Evolutionary conservation across 2,113 vertebrate species (phyloP), one percentile per base, ranked within the genome.

Genomic region (Cacatua alba): DNA sequence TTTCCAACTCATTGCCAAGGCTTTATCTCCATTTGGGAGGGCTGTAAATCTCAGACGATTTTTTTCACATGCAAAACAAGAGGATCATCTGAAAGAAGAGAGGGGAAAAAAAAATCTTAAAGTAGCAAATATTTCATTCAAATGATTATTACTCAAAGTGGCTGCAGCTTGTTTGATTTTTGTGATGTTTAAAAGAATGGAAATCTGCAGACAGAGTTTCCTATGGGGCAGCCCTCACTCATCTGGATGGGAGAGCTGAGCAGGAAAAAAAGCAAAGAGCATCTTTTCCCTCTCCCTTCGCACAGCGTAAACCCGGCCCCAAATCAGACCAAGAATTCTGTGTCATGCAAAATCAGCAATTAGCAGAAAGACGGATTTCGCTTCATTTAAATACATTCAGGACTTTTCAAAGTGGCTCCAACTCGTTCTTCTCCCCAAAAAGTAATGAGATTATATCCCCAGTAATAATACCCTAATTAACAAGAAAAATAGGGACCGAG

Each of bases 1-100:
- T 99, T 98, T 98, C 98, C 97, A 98, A 98, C 92, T 93, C 97
- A 97, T 98, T 98, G 98, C 97, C 98, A 98, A 97, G 97, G 97
- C 96, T 97, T 97, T 97, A 97, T 97, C 97, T 98, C 97, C 93
- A 96, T 97, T 97, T 98, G 96, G 97, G 97, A 98, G 98, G 98
- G 98, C 98, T 97, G 95, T 95, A 97, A 98, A 98, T 97, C 98
- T 98, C 97, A 98, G 97, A 97, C 97, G 95, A 97, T 93, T 94
- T 96, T 94, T 96, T 97, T 97, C 92, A 96, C 95, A 98, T 96
- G 96, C 95, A 97, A 97, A 97, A 93, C 95, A 95, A 96, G 95
- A 94, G 93, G 85, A 96, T 97, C 94, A 90, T 95, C 95, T 95
- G 94, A 95, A 97, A 96, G 84, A 67, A 53, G 49, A 62, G 57